A percentile compares a stretch with the other conserved stretches of the same genome.
These are phyloP conservation scores for Copidosoma aretas DNA, from an alignment of 2,888 invertebrate species.

Conservation along the genomic window DNA sequence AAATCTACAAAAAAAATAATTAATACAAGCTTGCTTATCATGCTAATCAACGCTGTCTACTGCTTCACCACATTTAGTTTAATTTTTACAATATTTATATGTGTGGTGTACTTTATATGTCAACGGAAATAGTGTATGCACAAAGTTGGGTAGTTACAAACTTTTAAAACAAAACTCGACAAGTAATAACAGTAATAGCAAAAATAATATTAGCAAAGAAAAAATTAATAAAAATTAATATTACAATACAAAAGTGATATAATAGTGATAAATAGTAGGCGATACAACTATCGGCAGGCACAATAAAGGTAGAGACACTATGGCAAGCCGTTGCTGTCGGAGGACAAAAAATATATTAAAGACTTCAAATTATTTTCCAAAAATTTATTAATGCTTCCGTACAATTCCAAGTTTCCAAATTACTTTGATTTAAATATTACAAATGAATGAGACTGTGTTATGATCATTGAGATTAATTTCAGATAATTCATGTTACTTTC, in stretches of 20 bases:
- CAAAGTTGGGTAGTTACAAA: conserved; percentile 42
- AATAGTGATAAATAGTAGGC: conserved; percentile 42
- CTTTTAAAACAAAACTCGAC: conserved; percentile 33
- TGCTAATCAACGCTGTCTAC: neutral
- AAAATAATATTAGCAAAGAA: conserved; percentile 40
- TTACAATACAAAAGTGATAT: conserved; percentile 26
- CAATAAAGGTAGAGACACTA: conserved; percentile 58
- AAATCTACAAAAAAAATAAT: no score
- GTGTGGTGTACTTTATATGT: conserved; percentile 14
- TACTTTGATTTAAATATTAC: conserved; percentile 43
- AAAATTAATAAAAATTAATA: conserved; percentile 40
- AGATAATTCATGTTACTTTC: conserved; percentile 14
- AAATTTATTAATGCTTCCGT: conserved; percentile 53
- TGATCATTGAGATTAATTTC: conserved; percentile 18
- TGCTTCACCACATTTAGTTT: neutral
- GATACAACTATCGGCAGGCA: conserved; percentile 60
- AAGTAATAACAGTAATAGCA: conserved; percentile 36
- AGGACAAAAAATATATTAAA: conserved; percentile 54
- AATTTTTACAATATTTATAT: conserved; percentile 2
- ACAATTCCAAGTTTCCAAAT: conserved; percentile 46
- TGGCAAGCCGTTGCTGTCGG: conserved; percentile 58
- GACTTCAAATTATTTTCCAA: conserved; percentile 48
- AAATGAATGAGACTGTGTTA: conserved; percentile 33
- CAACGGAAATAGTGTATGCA: conserved; percentile 25
- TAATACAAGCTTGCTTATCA: neutral